These are phyloP conservation scores for Ditylenchus weischeri DNA, from an alignment of 2,888 invertebrate genomes.

Conservation along the genomic window DNA sequence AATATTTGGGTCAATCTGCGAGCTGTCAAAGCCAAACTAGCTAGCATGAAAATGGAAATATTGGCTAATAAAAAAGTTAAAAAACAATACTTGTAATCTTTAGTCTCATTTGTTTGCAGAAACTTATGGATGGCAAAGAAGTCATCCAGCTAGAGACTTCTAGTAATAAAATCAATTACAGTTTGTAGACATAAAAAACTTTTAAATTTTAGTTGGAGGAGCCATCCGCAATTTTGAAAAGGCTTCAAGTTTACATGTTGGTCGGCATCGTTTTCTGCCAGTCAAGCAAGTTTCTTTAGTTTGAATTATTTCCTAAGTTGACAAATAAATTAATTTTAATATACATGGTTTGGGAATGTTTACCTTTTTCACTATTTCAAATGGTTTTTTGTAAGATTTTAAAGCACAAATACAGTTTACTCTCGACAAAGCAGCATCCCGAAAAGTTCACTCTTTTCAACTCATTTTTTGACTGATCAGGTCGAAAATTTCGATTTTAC, in stretches of 20 bases:
- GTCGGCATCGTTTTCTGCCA: conserved; percentile 89
- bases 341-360: no score
- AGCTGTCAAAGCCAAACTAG: conserved; percentile 77
- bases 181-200: no score
- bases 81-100: conserved; percentile 4
- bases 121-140: conserved; percentile 59
- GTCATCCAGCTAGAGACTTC: conserved; percentile 94
- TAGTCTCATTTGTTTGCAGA: conserved; percentile 16
- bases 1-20: conserved; percentile 92
- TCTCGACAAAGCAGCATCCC: no score
- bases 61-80: conserved; percentile 88
- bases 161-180: no score
- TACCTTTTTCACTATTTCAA: no score
- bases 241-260: conserved; percentile 85
- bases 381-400: no score
- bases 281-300: conserved; percentile 71
- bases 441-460: no score
- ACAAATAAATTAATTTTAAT: no score
- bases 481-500: no score
- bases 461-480: no score
- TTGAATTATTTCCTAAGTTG: no score
- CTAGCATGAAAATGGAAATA: conserved; percentile 84
- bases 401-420: no score
- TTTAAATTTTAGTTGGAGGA: conserved; percentile 75
- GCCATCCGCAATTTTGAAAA: conserved; percentile 97